Base-by-base conservation (phyloP, 2,113 vertebrate genomes). In the Thamnophis sirtalis region DNA sequence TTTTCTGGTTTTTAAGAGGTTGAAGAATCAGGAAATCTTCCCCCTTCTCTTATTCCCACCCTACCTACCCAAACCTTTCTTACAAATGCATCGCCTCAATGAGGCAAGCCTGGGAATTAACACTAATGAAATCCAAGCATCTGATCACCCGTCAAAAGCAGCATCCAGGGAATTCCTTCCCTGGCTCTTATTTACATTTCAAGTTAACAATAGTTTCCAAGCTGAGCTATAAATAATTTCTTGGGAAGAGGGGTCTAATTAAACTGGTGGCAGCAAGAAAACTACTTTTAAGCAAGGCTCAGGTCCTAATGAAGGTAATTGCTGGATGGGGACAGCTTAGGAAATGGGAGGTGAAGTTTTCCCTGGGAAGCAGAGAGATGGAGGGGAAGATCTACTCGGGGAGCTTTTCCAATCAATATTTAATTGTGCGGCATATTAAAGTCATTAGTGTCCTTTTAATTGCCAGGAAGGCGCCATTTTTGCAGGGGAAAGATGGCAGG, bases 281-380 rank as follows among this genome's bases (percentile, higher is more conserved):
- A 97, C 96, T 96, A 96, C 96, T 97, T 97, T 97, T 97, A 95
- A 96, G 96, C 97, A 95, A 97, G 95, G 95, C 97, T 97, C 96
- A 95, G 97, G 97, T 97, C 97, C 97, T 98, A 98, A 98, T 98
- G 98, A 97, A 97, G 93, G 93, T 97, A 97, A 98, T 97, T 96
- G 95, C 97, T 95, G 97, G 94, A 96, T 96, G 95, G 98, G 97
- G 97, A 98, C 97, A 97, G 97, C 96, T 97, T 97, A 97, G 97
- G 96, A 96, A 97, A 97, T 94, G 94, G 97, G 96, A 97, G 95
- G 94, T 95, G 95, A 95, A 95, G 92, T 95, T 93, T 97, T 96
- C 96, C 97, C 0, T 91, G 0, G 95, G 96, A 97, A 96, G 95
- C 43, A 13, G 88, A 93, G 97, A 95, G 93, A 97, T 92, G 94